These are phyloP conservation scores for Coptodon rendalli DNA, from an alignment of 2,113 vertebrate species.

Conservation along the genomic window DNA sequence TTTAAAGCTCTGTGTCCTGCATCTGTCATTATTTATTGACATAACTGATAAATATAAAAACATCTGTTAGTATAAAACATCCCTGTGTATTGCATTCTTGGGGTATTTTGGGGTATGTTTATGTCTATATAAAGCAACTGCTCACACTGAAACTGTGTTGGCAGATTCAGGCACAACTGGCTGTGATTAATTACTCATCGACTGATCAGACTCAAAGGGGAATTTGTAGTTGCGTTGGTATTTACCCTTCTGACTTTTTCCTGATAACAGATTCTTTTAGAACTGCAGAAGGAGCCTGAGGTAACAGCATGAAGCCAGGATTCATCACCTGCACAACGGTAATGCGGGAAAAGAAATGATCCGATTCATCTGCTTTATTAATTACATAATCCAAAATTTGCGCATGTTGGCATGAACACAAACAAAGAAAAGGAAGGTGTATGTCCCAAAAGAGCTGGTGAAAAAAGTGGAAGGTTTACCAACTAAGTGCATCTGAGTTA, in stretches of 20 bases:
- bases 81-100: neutral
- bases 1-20: neutral
- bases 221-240: neutral
- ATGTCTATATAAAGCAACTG: neutral
- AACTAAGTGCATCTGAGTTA: too few relatives aligned
- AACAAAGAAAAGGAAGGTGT: neutral
- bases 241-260: neutral
- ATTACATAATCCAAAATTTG: neutral
- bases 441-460: neutral
- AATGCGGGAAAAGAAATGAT: neutral
- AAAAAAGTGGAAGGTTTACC: neutral
- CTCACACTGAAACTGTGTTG: neutral
- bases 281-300: neutral
- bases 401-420: neutral
- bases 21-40: neutral
- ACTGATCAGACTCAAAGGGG: neutral
- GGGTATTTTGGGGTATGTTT: neutral
- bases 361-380: neutral
- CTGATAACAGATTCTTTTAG: neutral
- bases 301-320: neutral
- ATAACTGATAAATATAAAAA: neutral
- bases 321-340: neutral
- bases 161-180: neutral
- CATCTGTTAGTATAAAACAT: neutral
- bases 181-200: neutral